Evolutionary conservation across 2,797 vertebrate species (phyloP), one percentile per base, ranked within the genome.

Genomic region (Luscinia megarhynchos): DNA sequence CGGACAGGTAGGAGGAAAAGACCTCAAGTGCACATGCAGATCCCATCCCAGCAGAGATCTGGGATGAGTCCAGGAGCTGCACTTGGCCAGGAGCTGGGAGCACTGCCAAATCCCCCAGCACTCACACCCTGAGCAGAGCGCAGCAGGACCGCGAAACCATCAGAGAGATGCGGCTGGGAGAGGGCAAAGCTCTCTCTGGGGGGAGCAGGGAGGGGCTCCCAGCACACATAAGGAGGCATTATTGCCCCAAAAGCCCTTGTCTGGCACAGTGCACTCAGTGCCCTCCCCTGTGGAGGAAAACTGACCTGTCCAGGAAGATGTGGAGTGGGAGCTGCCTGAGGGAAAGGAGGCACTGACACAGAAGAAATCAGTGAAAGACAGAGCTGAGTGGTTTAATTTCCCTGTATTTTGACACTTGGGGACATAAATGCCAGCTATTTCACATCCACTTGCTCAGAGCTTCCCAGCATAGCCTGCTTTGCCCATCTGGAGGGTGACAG

Each of bases 1-100:
- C 0, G 24, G 91, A 94, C 90, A 96, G 96, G 94, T 96, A 96
- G 93, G 89, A 96, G 87, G 85, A 77, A 83, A 86, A 86, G 69
- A 20, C 54, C 75, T 78, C 89, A 85, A 92, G 36, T 22, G 40
- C 40, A 55, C 84, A 84, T 73, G 48, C 84, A 92, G 87, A 89
- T 94, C 91, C 59, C 79, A 84, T 63, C 84, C 69, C 84, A 91
- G 74, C 66, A 6, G 27, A 93, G 82, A 36, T 58, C 54, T 95
- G 95, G 91, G 89, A 62, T 0, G 11, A 12, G 30, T 89, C 96
- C 96, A 94, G 89, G 72, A 50, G 26, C 81, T 89, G 87, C 62
- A 6, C 79, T 94, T 93, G 94, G 95, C 46, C 87, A 91, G 89
- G 34, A 94, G 75, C 84, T 4, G 11, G 50, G 53, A 45, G 46